These are phyloP conservation scores for Amazona guildingii DNA, from an alignment of 2,113 vertebrate species.

Conservation along the genomic window DNA sequence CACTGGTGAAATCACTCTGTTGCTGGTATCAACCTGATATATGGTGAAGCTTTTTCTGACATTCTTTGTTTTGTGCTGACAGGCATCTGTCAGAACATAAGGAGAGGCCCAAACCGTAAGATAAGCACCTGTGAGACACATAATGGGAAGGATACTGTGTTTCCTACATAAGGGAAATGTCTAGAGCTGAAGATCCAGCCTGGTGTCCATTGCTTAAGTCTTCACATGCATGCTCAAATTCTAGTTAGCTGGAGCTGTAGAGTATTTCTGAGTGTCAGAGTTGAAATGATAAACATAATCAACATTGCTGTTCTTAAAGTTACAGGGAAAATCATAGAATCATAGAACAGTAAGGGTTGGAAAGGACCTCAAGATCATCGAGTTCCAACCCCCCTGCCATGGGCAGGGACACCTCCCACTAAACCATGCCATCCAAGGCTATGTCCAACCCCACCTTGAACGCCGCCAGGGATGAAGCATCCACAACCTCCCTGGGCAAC, in stretches of 20 bases:
- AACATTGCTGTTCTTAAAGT: neutral
- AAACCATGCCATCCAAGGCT: too few relatives aligned
- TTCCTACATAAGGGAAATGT: neutral
- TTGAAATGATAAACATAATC: neutral
- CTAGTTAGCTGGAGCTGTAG: neutral
- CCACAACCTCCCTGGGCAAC: too few relatives aligned
- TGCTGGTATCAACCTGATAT: neutral
- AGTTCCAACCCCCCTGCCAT: too few relatives aligned
- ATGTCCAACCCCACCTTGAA: too few relatives aligned
- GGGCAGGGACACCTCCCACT: too few relatives aligned
- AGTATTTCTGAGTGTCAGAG: neutral
- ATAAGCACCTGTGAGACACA: neutral
- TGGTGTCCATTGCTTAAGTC: neutral
- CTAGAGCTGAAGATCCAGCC: neutral
- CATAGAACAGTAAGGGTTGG: too few relatives aligned
- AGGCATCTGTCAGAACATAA: neutral
- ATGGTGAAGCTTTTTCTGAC: neutral
- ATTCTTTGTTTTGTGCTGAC: neutral
- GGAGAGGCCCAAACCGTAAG: neutral
- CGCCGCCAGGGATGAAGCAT: too few relatives aligned
- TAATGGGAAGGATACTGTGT: neutral
- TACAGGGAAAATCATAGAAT: neutral
- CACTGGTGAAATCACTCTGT: neutral
- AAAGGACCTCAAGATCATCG: too few relatives aligned
- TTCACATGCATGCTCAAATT: neutral